These are phyloP conservation scores for Brenthis hecate DNA, from an alignment of 2,888 invertebrate species.

Conservation along the genomic window DNA sequence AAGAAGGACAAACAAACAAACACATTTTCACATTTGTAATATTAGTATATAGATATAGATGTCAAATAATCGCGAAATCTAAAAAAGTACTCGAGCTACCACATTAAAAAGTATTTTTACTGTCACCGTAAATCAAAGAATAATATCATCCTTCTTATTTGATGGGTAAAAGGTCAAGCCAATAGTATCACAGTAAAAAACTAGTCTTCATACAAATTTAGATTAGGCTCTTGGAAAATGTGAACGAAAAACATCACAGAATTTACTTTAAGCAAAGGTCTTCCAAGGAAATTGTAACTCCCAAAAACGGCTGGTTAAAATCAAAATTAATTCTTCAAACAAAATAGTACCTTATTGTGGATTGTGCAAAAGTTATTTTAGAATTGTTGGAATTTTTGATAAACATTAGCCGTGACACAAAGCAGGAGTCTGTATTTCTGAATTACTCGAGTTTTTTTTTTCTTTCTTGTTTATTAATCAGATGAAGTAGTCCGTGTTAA, in stretches of 20 bases:
- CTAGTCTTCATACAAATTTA: background rate
- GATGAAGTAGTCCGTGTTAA: background rate
- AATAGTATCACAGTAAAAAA: background rate
- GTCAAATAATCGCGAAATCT: too few relatives aligned
- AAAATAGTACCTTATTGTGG: background rate
- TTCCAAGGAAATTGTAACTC: slow-evolving; percentile 3
- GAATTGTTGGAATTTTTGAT: background rate
- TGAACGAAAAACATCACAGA: background rate
- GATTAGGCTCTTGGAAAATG: background rate
- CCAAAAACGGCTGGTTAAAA: slow-evolving; percentile 20
- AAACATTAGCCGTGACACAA: slow-evolving; percentile 11
- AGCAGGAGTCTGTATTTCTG: slow-evolving; percentile 14
- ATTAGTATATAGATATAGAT: too few relatives aligned
- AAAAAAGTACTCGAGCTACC: too few relatives aligned
- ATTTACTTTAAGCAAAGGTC: slow-evolving; percentile 2
- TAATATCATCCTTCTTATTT: too few relatives aligned
- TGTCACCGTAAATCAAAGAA: too few relatives aligned
- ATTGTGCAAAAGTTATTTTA: background rate
- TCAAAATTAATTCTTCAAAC: slow-evolving; percentile 4
- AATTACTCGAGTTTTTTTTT: slow-evolving; percentile 1
- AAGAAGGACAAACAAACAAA: too few relatives aligned
- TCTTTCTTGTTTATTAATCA: slow-evolving; percentile 8
- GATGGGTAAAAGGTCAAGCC: too few relatives aligned
- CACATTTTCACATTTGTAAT: too few relatives aligned
- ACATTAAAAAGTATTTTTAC: too few relatives aligned